A percentile compares a stretch with the other conserved stretches of the same genome.
Evolutionary conservation across 2,797 vertebrate species (phyloP).

Genomic region (Pipistrellus pygmaeus): DNA sequence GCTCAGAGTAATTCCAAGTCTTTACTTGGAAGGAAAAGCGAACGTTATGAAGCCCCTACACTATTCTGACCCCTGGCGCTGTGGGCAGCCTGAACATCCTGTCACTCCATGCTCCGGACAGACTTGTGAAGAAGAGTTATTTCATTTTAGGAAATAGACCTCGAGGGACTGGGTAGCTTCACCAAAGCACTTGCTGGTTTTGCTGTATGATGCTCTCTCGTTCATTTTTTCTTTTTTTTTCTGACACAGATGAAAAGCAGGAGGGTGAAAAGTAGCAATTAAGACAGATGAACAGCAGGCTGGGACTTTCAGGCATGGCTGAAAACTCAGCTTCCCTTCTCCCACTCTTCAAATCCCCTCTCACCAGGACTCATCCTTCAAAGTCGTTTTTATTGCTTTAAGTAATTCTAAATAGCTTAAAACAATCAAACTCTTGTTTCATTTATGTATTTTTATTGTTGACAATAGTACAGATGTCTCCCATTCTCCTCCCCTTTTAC

Average conservation of each 20-base stretch:
- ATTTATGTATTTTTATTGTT: too few species aligned
- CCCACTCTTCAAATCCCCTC: neutral
- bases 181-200: neutral
- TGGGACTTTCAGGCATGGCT: neutral
- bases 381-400: slow-evolving; percentile 20
- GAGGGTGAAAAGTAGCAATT: neutral
- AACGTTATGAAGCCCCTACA: neutral
- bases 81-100: neutral
- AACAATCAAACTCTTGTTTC: slow-evolving; percentile 13
- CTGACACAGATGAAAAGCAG: slow-evolving; percentile 15
- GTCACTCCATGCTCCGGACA: neutral
- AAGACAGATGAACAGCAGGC: neutral
- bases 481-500: too few species aligned
- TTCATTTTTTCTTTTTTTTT: neutral
- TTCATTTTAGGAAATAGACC: neutral
- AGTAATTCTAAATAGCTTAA: neutral
- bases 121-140: neutral
- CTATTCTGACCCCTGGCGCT: neutral
- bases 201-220: neutral
- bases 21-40: neutral
- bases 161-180: neutral
- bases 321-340: neutral
- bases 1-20: neutral
- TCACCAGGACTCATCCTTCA: neutral
- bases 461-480: too few species aligned